Base-by-base conservation (phyloP, 2,888 invertebrate species). In the Stenodera caucasica region DNA sequence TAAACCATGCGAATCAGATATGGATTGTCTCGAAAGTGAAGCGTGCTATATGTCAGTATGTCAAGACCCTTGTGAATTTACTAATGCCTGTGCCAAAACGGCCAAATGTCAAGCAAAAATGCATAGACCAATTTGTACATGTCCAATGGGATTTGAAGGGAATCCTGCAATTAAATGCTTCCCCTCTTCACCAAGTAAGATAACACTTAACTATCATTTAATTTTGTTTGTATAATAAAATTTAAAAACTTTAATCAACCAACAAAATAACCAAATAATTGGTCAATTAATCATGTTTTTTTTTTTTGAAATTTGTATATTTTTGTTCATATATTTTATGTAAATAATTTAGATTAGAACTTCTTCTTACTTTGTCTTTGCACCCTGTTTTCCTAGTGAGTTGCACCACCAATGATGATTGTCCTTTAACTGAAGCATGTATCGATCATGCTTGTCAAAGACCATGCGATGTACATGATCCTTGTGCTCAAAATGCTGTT, bases 381-480 rank as follows among this genome's bases (percentile, higher is more conserved):
- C 62, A 66, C 70, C 67, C 59, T 70, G 57, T 81, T 80, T 81
- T 78, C 82, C 77, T 84, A 93, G 93, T 88, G 83, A 89, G 90
- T 87, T 96, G 96, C 87, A 86, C 88, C 79, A 86, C 85, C 79
- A 90, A 95, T 83, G 88, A 90, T 79, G 94, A 95, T 77, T 96
- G 96, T 81, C 86, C 87, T 67, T 81, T 90, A 78, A 91, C 90
- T 67, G 92, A 94, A 82, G 92, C 91, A 78, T 96, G 95, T 84
- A 88, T 94, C 81, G 89, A 89, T 80, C 86, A 86, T 77, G 87
- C 88, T 80, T 95, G 95, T 80, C 91, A 91, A 81, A 90, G 89
- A 82, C 94, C 94, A 50, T 95, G 95, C 81, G 90, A 89, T 77
- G 85, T 91, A 73, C 89, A 88, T 77, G 90, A 93, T 77, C 94